Evolutionary conservation across 2,113 vertebrate species (phyloP).

Genomic region (Typhlomys cinereus): DNA sequence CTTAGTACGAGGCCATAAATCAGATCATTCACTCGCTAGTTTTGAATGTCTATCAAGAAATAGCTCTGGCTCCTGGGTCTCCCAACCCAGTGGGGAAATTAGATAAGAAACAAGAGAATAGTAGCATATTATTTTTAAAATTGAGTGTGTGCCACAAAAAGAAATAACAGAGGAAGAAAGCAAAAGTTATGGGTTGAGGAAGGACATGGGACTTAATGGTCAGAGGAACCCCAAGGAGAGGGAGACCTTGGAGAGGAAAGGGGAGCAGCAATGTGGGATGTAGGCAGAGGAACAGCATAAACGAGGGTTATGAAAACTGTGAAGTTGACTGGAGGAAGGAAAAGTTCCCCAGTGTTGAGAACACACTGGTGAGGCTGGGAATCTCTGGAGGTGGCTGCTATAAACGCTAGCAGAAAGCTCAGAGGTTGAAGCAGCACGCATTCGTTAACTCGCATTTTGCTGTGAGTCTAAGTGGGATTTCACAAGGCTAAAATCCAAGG

Average conservation of each 20-base stretch:
- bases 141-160: neutral
- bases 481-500: no score
- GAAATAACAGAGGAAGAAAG: neutral
- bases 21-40: neutral
- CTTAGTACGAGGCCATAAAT: neutral
- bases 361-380: rapidly evolving
- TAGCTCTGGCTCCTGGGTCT: no score
- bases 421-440: neutral
- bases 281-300: neutral
- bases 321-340: rapidly evolving
- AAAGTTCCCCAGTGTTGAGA: rapidly evolving
- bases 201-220: no score
- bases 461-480: neutral
- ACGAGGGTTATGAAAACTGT: rapidly evolving
- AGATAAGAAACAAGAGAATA: neutral
- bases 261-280: rapidly evolving
- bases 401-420: neutral
- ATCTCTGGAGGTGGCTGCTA: rapidly evolving
- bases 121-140: neutral
- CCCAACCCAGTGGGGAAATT: neutral
- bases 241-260: neutral
- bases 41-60: no score
- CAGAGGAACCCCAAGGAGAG: neutral
- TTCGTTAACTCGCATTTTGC: neutral
- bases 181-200: neutral